These are phyloP conservation scores for Falco rusticolus DNA, from an alignment of 2,797 vertebrate genomes.

Conservation along the genomic window DNA sequence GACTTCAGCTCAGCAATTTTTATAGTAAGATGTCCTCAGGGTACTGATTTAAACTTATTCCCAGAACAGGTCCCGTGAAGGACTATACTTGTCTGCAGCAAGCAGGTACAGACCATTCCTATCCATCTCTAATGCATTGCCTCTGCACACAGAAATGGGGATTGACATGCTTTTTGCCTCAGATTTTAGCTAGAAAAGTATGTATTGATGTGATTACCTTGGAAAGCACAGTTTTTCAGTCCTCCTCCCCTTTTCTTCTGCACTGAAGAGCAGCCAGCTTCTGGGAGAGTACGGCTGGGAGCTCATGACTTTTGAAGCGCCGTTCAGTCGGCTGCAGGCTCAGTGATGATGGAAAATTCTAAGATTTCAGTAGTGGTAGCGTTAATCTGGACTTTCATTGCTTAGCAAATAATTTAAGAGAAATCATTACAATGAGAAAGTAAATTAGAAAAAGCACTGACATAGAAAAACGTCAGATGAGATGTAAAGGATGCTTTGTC, in stretches of 20 bases:
- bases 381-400: neutral
- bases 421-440: neutral
- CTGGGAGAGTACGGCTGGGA: neutral
- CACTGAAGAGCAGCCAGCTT: neutral
- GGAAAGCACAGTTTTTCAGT: neutral
- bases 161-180: rapidly evolving
- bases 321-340: neutral
- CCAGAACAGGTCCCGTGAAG: neutral
- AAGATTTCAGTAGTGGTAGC: neutral
- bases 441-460: neutral
- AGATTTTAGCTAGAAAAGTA: neutral
- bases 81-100: neutral
- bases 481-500: neutral
- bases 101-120: neutral
- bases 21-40: neutral
- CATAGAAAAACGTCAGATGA: neutral
- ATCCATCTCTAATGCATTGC: neutral
- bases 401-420: neutral
- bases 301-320: neutral
- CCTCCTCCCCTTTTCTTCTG: neutral
- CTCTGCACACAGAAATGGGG: neutral
- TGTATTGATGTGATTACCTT: neutral
- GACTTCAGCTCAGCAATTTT: neutral
- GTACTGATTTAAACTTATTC: neutral
- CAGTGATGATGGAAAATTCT: neutral